Conservation (phyloP, 2,888 invertebrate genomes). For the Cheilosia pagana region DNA sequence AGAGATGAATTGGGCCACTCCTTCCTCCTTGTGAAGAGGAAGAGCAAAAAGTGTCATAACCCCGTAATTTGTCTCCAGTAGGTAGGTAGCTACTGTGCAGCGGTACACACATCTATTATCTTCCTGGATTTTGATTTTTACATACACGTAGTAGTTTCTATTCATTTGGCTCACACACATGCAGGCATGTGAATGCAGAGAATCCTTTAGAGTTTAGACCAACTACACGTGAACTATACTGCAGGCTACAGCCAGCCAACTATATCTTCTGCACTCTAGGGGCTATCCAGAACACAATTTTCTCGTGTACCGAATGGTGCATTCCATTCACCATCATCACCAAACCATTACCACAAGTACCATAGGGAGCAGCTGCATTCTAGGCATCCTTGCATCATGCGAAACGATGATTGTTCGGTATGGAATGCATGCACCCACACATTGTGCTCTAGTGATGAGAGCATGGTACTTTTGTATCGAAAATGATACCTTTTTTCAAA, state of each 20-base stretch:
- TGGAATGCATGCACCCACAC: slow-evolving; percentile 27
- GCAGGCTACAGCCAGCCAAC: slow-evolving; percentile 18
- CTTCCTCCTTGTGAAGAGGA: slow-evolving; percentile 7
- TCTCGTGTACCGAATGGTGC: slow-evolving; percentile 34
- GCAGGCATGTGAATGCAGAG: not conserved
- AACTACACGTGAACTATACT: slow-evolving; percentile 25
- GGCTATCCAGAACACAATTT: slow-evolving; percentile 57
- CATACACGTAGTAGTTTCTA: slow-evolving; percentile 15
- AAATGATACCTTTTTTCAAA: too few relatives aligned
- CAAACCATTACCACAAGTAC: slow-evolving; percentile 21
- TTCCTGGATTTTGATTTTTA: slow-evolving; percentile 59
- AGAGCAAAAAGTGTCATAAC: slow-evolving; percentile 18
- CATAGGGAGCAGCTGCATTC: slow-evolving; percentile 11
- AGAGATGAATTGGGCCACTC: slow-evolving; percentile 3
- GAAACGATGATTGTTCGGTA: slow-evolving; percentile 42
- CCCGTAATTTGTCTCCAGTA: slow-evolving; percentile 47
- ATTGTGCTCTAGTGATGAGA: too few relatives aligned
- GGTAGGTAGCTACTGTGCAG: slow-evolving; percentile 2
- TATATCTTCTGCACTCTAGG: slow-evolving; percentile 45
- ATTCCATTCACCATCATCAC: slow-evolving; percentile 26
- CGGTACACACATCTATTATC: slow-evolving; percentile 56
- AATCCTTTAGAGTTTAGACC: not conserved
- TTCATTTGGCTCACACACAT: slow-evolving; percentile 13
- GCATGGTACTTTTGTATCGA: too few relatives aligned
- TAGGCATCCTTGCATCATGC: slow-evolving; percentile 41